Percentiles rank a stretch among this genome's conserved stretches.
These are phyloP conservation scores for Indri indri DNA, from an alignment of 2,113 vertebrate species.

Conservation along the genomic window DNA sequence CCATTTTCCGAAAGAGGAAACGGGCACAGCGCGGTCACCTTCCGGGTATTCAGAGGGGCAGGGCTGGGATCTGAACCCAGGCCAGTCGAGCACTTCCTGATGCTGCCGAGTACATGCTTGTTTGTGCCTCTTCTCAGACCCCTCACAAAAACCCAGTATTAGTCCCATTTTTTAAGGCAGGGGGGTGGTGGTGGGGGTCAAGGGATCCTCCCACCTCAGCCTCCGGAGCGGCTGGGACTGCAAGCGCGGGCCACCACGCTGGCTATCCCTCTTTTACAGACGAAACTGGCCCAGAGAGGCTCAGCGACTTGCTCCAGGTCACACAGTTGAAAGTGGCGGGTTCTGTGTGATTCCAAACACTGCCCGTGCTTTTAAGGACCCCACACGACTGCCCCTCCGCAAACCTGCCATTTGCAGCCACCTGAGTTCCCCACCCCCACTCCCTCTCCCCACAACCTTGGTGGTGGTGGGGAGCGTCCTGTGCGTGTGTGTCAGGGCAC, in stretches of 20 bases:
- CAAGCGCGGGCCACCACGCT: too few species aligned
- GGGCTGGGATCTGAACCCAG: background rate
- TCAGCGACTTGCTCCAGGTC: background rate
- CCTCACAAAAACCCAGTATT: background rate
- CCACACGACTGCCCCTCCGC: background rate
- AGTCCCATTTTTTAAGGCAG: too few species aligned
- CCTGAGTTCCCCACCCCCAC: background rate
- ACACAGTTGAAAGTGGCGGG: background rate
- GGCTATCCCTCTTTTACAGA: background rate
- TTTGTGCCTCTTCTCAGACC: background rate
- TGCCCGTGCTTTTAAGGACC: background rate
- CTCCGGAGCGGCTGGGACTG: too few species aligned
- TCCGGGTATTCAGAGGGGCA: background rate
- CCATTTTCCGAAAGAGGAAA: background rate
- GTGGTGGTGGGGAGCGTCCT: background rate
- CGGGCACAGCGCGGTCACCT: fast-evolving
- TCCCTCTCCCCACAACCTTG: background rate
- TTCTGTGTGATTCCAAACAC: background rate
- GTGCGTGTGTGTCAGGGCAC: background rate
- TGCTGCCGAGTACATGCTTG: background rate
- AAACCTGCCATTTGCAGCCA: background rate
- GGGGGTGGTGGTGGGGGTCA: too few species aligned
- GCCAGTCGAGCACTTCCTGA: background rate
- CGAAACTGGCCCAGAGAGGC: background rate
- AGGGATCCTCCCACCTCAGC: too few species aligned